These are phyloP conservation scores for Orthochromis malagaraziensis DNA, from an alignment of 2,113 vertebrate genomes.

Conservation along the genomic window DNA sequence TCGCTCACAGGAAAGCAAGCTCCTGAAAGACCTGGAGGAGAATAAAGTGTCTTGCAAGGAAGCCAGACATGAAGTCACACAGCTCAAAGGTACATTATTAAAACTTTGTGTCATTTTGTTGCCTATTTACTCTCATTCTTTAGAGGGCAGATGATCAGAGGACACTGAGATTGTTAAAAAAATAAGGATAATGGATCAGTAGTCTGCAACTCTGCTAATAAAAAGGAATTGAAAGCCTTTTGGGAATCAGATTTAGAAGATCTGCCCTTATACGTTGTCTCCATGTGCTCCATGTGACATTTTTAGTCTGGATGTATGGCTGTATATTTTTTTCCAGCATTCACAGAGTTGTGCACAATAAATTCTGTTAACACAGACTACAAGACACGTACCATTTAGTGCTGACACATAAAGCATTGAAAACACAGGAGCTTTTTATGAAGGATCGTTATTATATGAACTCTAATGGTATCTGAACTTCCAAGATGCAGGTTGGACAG, in stretches of 20 bases:
- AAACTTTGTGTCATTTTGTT: background rate
- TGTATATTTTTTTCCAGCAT: background rate
- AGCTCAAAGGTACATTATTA: conserved; percentile 72
- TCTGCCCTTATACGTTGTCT: background rate
- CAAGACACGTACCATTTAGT: background rate
- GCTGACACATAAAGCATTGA: background rate
- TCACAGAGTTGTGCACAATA: background rate
- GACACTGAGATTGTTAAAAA: background rate
- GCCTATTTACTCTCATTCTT: background rate
- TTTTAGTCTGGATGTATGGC: background rate
- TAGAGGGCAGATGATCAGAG: background rate
- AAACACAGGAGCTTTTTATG: background rate
- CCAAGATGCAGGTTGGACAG: background rate
- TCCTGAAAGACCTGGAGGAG: conserved; percentile 73
- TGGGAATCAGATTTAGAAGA: background rate
- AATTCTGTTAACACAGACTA: background rate
- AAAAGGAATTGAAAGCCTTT: background rate
- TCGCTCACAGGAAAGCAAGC: conserved; percentile 55
- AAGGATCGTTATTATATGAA: background rate
- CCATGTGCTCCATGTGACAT: background rate
- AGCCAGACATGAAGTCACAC: conserved; percentile 56
- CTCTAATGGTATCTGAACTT: background rate
- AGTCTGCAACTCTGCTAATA: background rate
- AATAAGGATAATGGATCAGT: background rate
- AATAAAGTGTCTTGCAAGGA: conserved; percentile 66